phyloP scores from a whole-genome alignment of 2,888 invertebrate species.

The Eristalis tenax region DNA sequence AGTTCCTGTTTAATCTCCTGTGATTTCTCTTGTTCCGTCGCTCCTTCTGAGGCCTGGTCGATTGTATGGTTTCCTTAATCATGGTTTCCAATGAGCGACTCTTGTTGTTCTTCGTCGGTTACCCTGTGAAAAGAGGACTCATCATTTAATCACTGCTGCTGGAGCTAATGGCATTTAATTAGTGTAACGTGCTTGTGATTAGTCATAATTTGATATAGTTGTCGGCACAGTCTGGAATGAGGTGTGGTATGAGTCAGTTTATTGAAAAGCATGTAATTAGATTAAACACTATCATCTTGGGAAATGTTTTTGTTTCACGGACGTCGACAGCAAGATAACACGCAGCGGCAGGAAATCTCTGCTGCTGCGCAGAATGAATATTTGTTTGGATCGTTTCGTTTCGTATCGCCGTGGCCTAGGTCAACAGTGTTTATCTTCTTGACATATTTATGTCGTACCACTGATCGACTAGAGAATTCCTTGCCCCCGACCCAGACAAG shows the following conservation, averaged over 20 bases:
- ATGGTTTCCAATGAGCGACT: constrained; percentile 83
- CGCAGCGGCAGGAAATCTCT: not conserved
- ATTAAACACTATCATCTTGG: not conserved
- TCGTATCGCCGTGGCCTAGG: not conserved
- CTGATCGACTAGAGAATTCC: too few relatives aligned
- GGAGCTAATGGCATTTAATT: not conserved
- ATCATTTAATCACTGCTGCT: not conserved
- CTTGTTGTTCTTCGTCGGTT: constrained; percentile 85
- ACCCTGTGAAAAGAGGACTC: constrained; percentile 76
- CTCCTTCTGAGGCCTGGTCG: not conserved
- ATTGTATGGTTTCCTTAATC: constrained; percentile 70
- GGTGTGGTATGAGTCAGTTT: not conserved
- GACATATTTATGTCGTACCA: not conserved
- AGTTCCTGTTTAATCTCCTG: constrained; percentile 40
- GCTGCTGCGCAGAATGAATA: not conserved
- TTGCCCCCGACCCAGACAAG: too few relatives aligned
- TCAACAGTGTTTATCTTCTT: not conserved
- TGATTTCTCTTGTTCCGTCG: not conserved
- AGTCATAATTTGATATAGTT: not conserved
- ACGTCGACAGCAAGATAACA: not conserved
- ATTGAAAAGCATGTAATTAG: not conserved
- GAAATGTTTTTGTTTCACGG: not conserved
- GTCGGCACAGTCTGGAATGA: not conserved
- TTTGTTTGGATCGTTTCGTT: not conserved
- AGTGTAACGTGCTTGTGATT: not conserved